Base-by-base conservation (phyloP, 2,888 invertebrate genomes). In the Meloe dianella region DNA sequence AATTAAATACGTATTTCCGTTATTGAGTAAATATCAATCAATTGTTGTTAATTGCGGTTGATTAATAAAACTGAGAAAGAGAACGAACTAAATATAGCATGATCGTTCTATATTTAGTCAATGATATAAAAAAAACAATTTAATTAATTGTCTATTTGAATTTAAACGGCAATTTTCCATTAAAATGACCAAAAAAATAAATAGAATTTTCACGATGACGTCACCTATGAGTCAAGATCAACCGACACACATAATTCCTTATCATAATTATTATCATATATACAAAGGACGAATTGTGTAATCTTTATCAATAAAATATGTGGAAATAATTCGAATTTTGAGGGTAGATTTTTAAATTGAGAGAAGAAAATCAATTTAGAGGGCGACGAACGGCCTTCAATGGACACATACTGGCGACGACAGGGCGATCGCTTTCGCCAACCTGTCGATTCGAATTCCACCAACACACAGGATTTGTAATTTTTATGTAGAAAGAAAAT, bases 191-290 rank as follows among this genome's bases (percentile, higher is more conserved):
- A n/a, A n/a, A n/a, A n/a, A n/a, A n/a, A n/a, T n/a, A n/a, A n/a
- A n/a, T n/a, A 38, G 1, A 38, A 38, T 38, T 57, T 57, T 57
- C 30, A 29, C 27, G 57, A 57, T 57, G 57, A 57, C 57, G 57
- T 57, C 57, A 57, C 12, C 57, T 14, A 38, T 38, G 38, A 38
- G 38, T 38, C 38, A 38, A 38, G 38, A 38, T 38, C n/a, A 38
- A 38, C 14, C 38, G 38, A 38, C 38, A 14, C 14, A 38, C n/a
- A n/a, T n/a, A n/a, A 38, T n/a, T n/a, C 14, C 38, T n/a, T 38
- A 38, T n/a, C 38, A 38, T n/a, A 14, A 38, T 38, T 10, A 10
- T 38, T 14, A 38, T 38, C 14, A 38, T 4, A 38, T 14, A 14
- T 38, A 12, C 38, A 38, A 38, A 14, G 38, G 32, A 32, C 32